Evolutionary conservation across 2,888 invertebrate species (phyloP), one percentile per base, ranked within the genome.

Genomic region (Zelleria hepariella): DNA sequence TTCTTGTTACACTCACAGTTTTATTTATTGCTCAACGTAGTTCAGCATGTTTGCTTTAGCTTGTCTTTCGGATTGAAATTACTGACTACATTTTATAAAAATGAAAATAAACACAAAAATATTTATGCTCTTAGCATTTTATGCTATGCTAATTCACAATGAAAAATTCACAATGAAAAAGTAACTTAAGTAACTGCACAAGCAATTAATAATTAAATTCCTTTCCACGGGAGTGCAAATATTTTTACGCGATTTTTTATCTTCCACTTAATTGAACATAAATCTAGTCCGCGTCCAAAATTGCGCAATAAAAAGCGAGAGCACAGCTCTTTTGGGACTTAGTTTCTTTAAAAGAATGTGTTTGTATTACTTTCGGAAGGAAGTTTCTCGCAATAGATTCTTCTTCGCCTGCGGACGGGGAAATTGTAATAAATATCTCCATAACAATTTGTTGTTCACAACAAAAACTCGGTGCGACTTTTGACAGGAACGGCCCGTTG

Each of bases 251-350:
- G 24, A 20, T 25, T 23, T 59, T 57, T 61, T 58, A 53, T 59
- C 58, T 57, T 59, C 58, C 18, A 59, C 56, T 61, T 60, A 58
- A 58, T 58, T 58, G 55, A 51, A 59, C 57, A 53, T 58, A 57
- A 61, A 59, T 61, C 26, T 57, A 49, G 49, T 51, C 21, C 3
- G 7, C n/a, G 23, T 32, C 56, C 48, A 51, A 55, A 57, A 57
- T 49, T 56, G 58, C 58, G 51, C 55, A 56, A 10, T 58, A 42
- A 56, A 27, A 49, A 48, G 24, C 5, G 23, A 5, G 4, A 21
- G 2, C 10, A 2, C 42, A 32, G 42, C 42, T 56, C 26, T 32
- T 56, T 42, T 21, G 20, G 8, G 32, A 21, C 8, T n/a, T 15
- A 56, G 27, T 32, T 56, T 32, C 21, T 2, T 25, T 51, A 23